Conservation (phyloP, 2,797 vertebrate genomes). For the Carduelis carduelis region DNA sequence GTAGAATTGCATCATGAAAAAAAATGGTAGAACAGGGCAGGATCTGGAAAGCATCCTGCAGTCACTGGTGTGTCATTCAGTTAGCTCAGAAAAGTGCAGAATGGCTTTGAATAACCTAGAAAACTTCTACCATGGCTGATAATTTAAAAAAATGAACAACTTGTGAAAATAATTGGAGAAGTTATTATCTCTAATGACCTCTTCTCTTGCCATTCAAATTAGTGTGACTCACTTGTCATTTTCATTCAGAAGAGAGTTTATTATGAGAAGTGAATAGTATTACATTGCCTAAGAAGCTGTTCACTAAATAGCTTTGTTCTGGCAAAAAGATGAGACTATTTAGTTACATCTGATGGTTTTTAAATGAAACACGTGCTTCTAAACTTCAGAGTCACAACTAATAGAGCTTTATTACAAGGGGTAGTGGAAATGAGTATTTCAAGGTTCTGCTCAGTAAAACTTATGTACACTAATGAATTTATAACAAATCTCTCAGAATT, state of each 20-base stretch:
- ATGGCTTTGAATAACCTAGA: background rate
- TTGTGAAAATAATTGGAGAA: background rate
- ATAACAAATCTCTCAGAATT: background rate
- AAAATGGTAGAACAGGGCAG: background rate
- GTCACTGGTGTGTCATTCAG: accelerated
- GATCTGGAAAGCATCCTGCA: background rate
- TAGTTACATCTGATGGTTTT: background rate
- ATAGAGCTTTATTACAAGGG: background rate
- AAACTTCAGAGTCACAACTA: background rate
- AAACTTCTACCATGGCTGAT: background rate
- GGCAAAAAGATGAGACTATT: background rate
- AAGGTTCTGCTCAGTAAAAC: background rate
- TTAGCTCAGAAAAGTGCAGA: background rate
- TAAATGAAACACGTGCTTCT: background rate
- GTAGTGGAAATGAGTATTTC: background rate
- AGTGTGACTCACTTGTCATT: background rate
- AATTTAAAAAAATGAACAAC: background rate
- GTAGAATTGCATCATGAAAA: background rate
- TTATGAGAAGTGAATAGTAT: background rate
- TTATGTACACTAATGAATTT: background rate
- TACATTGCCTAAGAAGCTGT: background rate
- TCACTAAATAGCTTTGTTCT: background rate
- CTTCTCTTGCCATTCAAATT: background rate
- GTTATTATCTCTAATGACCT: background rate
- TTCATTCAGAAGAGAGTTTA: background rate